Evolutionary conservation across 2,888 invertebrate genomes (phyloP).

Genomic region (Theretra japonica): DNA sequence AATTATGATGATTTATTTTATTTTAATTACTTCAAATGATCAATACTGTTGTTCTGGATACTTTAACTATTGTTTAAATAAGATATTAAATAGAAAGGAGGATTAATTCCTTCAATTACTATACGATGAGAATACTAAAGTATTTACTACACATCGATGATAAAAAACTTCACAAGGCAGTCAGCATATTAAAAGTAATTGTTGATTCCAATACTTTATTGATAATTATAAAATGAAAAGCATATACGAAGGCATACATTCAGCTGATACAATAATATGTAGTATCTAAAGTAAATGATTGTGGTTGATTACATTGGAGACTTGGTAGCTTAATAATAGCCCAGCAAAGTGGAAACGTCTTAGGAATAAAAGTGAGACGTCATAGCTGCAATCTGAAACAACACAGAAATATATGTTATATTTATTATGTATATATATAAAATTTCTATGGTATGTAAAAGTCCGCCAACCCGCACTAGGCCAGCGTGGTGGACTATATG

Average conservation of each 20-base stretch:
- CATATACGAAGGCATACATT: neutral
- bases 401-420: neutral
- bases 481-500: too few species aligned
- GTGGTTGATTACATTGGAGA: neutral
- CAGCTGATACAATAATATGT: conserved; percentile 1
- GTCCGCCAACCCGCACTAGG: too few species aligned
- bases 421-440: too few species aligned
- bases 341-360: conserved; percentile 22
- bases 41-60: neutral
- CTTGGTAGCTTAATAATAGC: conserved; percentile 1
- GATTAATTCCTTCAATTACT: neutral
- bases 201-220: neutral
- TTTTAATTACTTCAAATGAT: neutral
- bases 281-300: neutral
- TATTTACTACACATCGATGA: too few species aligned
- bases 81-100: too few species aligned
- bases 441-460: too few species aligned
- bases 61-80: neutral
- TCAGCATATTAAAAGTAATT: neutral
- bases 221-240: neutral
- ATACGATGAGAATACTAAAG: too few species aligned
- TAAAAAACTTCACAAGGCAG: neutral
- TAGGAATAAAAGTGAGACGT: neutral
- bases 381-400: conserved; percentile 15
- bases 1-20: neutral